Evolutionary conservation across 2,113 vertebrate species (phyloP), one percentile per base, ranked within the genome.

Genomic region (Lepisosteus oculatus): DNA sequence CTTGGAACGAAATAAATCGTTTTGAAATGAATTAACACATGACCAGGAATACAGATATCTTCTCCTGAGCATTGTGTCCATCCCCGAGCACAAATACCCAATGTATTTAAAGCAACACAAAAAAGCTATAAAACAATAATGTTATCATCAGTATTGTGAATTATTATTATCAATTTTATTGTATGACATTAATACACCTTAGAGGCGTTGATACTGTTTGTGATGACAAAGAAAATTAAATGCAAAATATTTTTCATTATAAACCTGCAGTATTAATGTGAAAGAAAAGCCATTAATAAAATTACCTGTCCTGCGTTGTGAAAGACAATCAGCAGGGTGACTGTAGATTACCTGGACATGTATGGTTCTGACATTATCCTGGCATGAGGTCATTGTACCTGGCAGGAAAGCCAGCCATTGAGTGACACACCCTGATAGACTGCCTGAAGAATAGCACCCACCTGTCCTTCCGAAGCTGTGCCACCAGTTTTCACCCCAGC

Each of bases 311-410:
- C 93, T 85, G 91, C 89, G 90, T 87, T 87, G 91, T 94, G 93
- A 94, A 95, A 95, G 91, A 91, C 92, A 93, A 92, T 91, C 94
- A 95, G 93, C 93, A 5, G 93, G 93, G 94, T 87, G 89, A 88
- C 90, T 93, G 91, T 92, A 92, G 94, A 93, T 95, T 93, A 93
- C 92, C 95, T 89, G 90, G 92, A 94, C 95, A 96, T 95, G 95
- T 96, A 94, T 92, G 29, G 78, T 82, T 94, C 92, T 92, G 94
- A 91, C 92, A 95, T 96, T 95, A 93, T 93, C 92, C 91, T 93
- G 75, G 91, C 92, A 93, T 92, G 91, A 94, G 92, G 92, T 94
- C 87, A 83, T 91, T 93, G 90, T 91, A 86, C 87, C 90, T 87
- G 81, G 88, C 88, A 91, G 93, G 95, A 94, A 93, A 85, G 80